Base-by-base conservation (phyloP, 2,113 vertebrate species). In the Leuciscus idus region DNA sequence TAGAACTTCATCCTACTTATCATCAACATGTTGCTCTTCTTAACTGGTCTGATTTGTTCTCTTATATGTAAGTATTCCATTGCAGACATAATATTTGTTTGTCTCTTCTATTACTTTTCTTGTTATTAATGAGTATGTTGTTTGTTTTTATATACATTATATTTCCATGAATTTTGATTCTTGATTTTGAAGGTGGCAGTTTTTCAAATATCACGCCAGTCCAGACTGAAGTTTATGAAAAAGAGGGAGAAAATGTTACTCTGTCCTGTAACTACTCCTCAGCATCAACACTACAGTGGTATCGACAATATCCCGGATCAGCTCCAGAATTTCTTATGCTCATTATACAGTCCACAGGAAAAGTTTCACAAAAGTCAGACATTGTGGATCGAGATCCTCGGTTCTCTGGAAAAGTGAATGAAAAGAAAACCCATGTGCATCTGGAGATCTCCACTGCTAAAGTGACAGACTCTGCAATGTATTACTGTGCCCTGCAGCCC, bases 211-310 rank as follows among this genome's bases (percentile, higher is more conserved):
- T 75, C 39, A 75, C 12, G 0, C 46, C 43, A 50, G 73, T 77
- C 15, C 48, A 55, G 4, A 55, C 7, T 6, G 48, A 77, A 12
- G 26, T 55, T 9, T 33, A 10, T 52, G 0, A 10, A 17, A 61
- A 4, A 64, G 61, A 81, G n/a, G 79, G 39, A 4, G 61, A 66
- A 17, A 30, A 21, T 62, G 13, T 81, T 7, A 30, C 39, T 81
- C 39, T 81, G 39, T 81, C 79, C 79, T 81, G 79, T 48, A 81
- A 2, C 79, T 81, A 66, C 79, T 48, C 50, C 55, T 73, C 23
- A 30, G 79, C 43, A 1, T n/a, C 15, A 2, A 23, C n/a, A 26
- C 23, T 81, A 43, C 79, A 81, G 61, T 81, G 79, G 79, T 66
- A 81, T 55, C 84, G 61, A 2, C 84, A 85, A 17, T 36, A 86